phyloP scores from a whole-genome alignment of 2,113 vertebrate species.

The Barbus barbus region DNA sequence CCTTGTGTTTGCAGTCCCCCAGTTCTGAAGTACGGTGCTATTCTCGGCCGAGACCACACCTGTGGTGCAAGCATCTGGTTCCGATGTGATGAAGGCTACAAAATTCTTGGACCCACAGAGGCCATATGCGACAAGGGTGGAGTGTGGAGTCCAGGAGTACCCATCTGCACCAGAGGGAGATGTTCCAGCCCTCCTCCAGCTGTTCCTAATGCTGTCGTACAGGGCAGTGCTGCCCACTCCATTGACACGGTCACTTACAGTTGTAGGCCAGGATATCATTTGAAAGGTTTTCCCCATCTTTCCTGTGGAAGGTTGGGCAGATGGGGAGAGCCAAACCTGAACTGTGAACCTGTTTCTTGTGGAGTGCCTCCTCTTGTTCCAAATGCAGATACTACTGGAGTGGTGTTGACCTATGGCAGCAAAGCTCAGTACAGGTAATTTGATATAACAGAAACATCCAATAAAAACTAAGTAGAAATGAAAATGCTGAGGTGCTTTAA shows the following conservation, averaged over 20 bases:
- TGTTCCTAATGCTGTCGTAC: slow-evolving; percentile 82
- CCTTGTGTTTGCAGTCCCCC: slow-evolving; percentile 82
- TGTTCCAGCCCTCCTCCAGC: slow-evolving; percentile 83
- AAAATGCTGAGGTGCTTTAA: background rate
- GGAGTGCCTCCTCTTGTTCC: slow-evolving; percentile 82
- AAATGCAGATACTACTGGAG: slow-evolving; percentile 78
- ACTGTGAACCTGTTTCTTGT: slow-evolving; percentile 85
- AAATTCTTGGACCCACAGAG: slow-evolving; percentile 81
- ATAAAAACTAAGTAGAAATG: background rate
- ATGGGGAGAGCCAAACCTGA: slow-evolving; percentile 86
- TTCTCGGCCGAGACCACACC: slow-evolving; percentile 76
- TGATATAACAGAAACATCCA: background rate
- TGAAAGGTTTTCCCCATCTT: slow-evolving; percentile 78
- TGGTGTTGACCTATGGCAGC: slow-evolving; percentile 81
- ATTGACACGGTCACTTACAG: slow-evolving; percentile 83
- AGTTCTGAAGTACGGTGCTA: slow-evolving; percentile 74
- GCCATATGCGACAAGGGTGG: slow-evolving; percentile 83
- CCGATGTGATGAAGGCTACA: slow-evolving; percentile 85
- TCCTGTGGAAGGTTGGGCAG: slow-evolving; percentile 80
- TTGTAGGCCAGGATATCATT: slow-evolving; percentile 83
- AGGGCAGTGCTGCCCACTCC: slow-evolving; percentile 74
- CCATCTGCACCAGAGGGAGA: slow-evolving; percentile 78
- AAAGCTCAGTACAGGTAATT: slow-evolving; percentile 88
- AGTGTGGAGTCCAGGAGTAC: slow-evolving; percentile 87
- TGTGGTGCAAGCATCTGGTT: slow-evolving; percentile 82